Evolutionary conservation across 2,888 invertebrate species (phyloP).

Genomic region (Aporophyla lueneburgensis): DNA sequence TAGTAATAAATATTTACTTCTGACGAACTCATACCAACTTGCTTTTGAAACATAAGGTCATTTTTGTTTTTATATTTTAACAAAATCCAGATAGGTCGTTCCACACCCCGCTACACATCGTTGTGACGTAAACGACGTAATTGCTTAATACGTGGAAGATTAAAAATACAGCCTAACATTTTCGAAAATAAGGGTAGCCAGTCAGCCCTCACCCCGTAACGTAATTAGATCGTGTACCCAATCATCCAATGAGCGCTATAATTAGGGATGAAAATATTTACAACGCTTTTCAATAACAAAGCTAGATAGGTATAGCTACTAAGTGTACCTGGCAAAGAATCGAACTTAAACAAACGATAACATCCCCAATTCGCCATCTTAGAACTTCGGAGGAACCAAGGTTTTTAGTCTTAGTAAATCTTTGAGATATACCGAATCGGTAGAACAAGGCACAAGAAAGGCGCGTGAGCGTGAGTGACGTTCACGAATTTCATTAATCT

Average conservation of each 20-base stretch:
- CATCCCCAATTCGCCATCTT: not conserved
- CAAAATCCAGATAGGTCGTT: conserved; percentile 1
- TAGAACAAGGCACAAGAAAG: not conserved
- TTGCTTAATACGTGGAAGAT: conserved; percentile 26
- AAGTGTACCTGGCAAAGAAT: not conserved
- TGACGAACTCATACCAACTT: not conserved
- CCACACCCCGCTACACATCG: conserved; percentile 13
- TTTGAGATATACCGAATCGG: not conserved
- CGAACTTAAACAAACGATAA: not conserved
- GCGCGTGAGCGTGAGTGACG: conserved; percentile 7
- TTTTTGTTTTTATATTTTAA: not conserved
- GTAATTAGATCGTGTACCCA: conserved; percentile 21
- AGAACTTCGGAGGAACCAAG: conserved; percentile 1
- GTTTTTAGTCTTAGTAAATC: no score
- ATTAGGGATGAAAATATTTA: conserved; percentile 38
- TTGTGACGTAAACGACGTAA: conserved; percentile 34
- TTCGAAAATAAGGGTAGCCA: not conserved
- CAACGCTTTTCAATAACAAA: conserved; percentile 3
- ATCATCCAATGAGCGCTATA: conserved; percentile 10
- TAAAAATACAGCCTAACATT: conserved; percentile 23
- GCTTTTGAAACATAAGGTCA: not conserved
- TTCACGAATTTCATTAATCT: conserved; percentile 52
- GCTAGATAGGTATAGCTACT: not conserved
- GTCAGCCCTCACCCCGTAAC: not conserved
- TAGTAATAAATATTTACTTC: not conserved